These are phyloP conservation scores for Ylistrum balloti DNA, from an alignment of 1,140 invertebrate genomes.

Conservation along the genomic window DNA sequence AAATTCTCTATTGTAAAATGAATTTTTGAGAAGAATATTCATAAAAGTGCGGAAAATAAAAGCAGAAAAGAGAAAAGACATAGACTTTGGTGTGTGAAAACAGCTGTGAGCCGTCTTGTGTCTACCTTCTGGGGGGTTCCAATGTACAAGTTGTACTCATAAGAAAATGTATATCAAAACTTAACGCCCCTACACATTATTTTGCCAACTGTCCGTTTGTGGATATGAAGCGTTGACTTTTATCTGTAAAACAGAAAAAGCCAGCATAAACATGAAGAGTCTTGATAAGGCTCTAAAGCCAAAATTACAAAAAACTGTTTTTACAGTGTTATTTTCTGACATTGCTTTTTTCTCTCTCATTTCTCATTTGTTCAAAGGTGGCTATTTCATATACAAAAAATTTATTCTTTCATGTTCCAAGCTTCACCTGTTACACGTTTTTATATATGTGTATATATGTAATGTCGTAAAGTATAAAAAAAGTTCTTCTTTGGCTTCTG, in stretches of 20 bases:
- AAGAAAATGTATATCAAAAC: constrained; percentile 19
- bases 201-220: constrained; percentile 37
- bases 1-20: background rate
- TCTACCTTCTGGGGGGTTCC: background rate
- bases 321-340: background rate
- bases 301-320: background rate
- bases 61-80: background rate
- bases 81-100: background rate
- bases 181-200: background rate
- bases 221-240: background rate
- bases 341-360: background rate
- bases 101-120: background rate
- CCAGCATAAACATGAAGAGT: background rate
- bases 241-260: constrained; percentile 25
- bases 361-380: constrained; percentile 16
- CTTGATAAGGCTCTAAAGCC: background rate
- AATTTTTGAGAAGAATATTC: background rate
- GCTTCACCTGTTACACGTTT: background rate
- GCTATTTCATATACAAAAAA: background rate
- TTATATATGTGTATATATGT: background rate
- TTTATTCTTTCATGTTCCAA: background rate
- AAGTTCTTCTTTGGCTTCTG: background rate
- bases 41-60: background rate
- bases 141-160: background rate
- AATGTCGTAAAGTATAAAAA: background rate